Evolutionary conservation across 2,113 vertebrate species (phyloP), one percentile per base, ranked within the genome.

Genomic region (Danionella cerebrum): DNA sequence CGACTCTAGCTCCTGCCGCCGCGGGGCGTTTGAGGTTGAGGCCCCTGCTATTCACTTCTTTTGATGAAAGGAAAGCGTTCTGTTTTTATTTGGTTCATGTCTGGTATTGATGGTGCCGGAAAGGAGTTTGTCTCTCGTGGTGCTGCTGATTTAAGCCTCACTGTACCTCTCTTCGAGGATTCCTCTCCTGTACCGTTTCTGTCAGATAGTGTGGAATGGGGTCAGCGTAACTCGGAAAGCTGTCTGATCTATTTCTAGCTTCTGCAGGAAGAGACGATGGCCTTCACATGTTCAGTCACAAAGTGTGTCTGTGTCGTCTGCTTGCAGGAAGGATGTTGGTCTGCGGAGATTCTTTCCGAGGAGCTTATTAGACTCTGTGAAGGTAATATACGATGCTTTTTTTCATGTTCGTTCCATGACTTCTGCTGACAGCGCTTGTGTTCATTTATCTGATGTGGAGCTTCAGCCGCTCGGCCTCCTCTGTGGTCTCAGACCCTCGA

Each of bases 281-380:
- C n/a, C n/a, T n/a, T n/a, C n/a, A n/a, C n/a, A n/a, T n/a, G n/a
- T n/a, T n/a, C n/a, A n/a, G n/a, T n/a, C n/a, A n/a, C 38, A 27
- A 31, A 4, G 6, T 11, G 0, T 70, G 57, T 69, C 25, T 65
- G 9, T 65, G 11, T 41, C 57, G n/a, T 60, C 36, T 55, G 27
- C 52, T 79, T 86, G 77, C 85, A 99, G 96, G 82, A 99, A 98
- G 81, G 96, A 99, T 64, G 96, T 99, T 75, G 96, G 96, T 74
- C 90, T 99, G 77, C 93, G 92, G 79, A 90, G 96, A 22, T 99
- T 99, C 84, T 99, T 99, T 35, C 96, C 96, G 70, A 94, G 94
- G 89, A 94, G 93, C 84, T 88, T 98, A 65, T 81, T 98, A 73
- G 96, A 98, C 84, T 98, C 95, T 18, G 89, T 97, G n/a, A 99